Percentiles rank a stretch among this genome's conserved stretches.
Conservation (phyloP, 2,113 vertebrate genomes). For the Cyanistes caeruleus region DNA sequence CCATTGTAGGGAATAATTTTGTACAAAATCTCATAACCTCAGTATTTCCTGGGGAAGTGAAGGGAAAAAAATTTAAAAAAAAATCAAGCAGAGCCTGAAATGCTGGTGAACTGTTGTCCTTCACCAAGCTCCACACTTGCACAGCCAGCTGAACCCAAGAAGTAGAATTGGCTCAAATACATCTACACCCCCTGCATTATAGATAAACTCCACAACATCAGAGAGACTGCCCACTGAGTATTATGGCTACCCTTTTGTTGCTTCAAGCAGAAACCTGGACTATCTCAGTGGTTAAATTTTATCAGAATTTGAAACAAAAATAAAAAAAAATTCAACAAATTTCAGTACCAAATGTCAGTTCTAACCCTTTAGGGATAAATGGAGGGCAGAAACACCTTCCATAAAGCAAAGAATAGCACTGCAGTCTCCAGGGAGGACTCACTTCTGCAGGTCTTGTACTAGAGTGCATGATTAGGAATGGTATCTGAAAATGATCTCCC, state of each 20-base stretch:
- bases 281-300: not conserved
- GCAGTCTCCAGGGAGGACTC: not conserved
- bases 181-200: not conserved
- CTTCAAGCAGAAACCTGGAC: not conserved
- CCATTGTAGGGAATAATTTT: not conserved
- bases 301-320: not conserved
- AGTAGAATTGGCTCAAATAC: not conserved
- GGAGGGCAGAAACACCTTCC: not conserved
- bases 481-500: conserved; percentile 14
- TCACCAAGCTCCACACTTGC: not conserved
- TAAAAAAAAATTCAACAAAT: not conserved
- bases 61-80: not conserved
- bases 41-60: not conserved
- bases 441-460: not conserved
- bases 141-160: not conserved
- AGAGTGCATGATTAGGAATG: not conserved
- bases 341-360: not conserved
- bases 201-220: not conserved
- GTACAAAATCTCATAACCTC: not conserved
- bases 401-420: not conserved
- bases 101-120: not conserved
- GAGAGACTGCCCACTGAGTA: not conserved
- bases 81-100: not conserved
- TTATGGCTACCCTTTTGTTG: not conserved
- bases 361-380: not conserved